Conservation (phyloP, 2,888 invertebrate species). For the Scrobipalpa atriplicella region DNA sequence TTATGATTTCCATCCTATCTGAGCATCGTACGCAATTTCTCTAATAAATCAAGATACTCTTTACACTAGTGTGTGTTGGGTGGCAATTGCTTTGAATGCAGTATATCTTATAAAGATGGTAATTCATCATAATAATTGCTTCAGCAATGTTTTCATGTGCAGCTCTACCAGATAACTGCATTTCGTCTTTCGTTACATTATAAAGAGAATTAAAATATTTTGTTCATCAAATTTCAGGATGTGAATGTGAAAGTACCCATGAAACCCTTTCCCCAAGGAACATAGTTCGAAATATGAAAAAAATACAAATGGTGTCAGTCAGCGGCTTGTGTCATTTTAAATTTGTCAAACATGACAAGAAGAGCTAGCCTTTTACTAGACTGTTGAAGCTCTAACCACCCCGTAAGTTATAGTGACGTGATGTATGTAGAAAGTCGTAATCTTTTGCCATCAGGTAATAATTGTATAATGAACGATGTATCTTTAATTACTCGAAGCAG, state of each 20-base stretch:
- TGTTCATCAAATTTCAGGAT: no score
- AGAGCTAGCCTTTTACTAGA: background rate
- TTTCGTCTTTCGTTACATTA: background rate
- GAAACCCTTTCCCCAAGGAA: no score
- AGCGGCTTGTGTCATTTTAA: no score
- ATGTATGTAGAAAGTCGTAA: background rate
- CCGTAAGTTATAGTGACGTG: no score
- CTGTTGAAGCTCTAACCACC: background rate
- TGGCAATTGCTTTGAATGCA: background rate
- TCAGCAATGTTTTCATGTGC: background rate
- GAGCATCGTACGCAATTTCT: background rate
- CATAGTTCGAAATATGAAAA: no score
- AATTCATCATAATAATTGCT: background rate
- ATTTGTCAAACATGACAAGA: no score
- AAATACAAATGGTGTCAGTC: no score
- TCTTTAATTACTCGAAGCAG: slow-evolving; percentile 21
- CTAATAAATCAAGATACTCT: slow-evolving; percentile 1
- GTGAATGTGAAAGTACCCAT: no score
- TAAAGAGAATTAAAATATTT: no score
- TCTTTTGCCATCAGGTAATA: slow-evolving; percentile 16
- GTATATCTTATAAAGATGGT: background rate
- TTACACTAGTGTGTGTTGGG: background rate
- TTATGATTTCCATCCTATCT: slow-evolving; percentile 3
- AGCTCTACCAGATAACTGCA: background rate
- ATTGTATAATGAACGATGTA: slow-evolving; percentile 22